phyloP scores from a whole-genome alignment of 2,888 invertebrate genomes.

The Standfussiana lucernea region DNA sequence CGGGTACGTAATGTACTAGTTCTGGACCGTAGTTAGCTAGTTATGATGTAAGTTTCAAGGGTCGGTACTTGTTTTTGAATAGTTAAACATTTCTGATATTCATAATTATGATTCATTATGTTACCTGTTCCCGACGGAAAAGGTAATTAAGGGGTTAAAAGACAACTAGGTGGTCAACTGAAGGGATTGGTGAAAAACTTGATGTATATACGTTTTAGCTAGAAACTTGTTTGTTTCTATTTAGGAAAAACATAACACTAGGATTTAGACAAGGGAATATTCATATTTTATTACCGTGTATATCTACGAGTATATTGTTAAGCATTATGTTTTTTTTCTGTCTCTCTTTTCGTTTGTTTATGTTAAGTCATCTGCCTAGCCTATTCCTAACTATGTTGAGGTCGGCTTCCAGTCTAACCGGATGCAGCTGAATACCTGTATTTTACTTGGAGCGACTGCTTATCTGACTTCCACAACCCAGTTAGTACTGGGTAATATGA shows the following conservation, averaged over 20 bases:
- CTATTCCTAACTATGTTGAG: no score
- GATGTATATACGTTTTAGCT: neutral
- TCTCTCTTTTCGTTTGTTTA: neutral
- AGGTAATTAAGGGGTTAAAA: neutral
- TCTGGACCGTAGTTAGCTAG: constrained; percentile 34
- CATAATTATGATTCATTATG: constrained; percentile 41
- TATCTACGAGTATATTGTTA: neutral
- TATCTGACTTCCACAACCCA: no score
- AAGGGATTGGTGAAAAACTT: neutral
- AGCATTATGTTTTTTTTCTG: neutral
- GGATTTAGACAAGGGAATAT: neutral
- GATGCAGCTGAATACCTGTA: no score
- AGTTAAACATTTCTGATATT: constrained; percentile 43
- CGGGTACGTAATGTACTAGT: constrained; percentile 5
- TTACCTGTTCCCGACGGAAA: neutral
- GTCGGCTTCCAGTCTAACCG: no score
- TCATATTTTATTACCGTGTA: neutral
- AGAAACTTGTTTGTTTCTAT: neutral
- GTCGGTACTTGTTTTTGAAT: constrained; percentile 19
- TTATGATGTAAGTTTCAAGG: constrained; percentile 37
- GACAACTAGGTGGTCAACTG: neutral
- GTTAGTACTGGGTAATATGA: no score
- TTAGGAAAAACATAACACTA: neutral
- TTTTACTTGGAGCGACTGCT: no score
- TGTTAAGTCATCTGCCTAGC: no score